phyloP scores from a whole-genome alignment of 1,140 invertebrate genomes.

The Thalassaphorura encarpata region DNA sequence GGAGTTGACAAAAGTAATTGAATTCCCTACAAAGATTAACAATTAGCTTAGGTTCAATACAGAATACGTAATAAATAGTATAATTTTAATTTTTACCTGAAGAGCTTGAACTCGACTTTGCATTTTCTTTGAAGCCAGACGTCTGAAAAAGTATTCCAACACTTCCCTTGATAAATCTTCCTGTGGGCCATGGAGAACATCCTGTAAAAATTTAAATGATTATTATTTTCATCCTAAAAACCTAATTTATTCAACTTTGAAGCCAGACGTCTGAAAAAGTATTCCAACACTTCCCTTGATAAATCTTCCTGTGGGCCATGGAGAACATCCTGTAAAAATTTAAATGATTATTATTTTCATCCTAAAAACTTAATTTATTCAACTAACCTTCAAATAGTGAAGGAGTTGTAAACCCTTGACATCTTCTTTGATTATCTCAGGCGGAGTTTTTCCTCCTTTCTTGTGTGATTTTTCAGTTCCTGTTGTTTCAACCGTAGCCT shows the following conservation, averaged over 20 bases:
- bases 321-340: slow-evolving; percentile 16
- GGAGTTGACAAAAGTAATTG: slow-evolving; percentile 49
- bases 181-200: slow-evolving; percentile 11
- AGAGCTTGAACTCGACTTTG: slow-evolving; percentile 65
- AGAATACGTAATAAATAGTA: too few relatives aligned
- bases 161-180: slow-evolving; percentile 55
- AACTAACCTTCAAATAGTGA: slow-evolving; percentile 15
- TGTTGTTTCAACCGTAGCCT: not conserved
- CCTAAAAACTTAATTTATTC: too few relatives aligned
- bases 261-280: slow-evolving; percentile 75
- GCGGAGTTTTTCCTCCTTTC: slow-evolving; percentile 15
- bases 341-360: not conserved
- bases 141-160: slow-evolving; percentile 79
- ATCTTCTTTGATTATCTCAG: slow-evolving; percentile 21
- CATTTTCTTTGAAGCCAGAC: slow-evolving; percentile 70
- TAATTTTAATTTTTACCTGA: too few relatives aligned
- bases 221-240: not conserved
- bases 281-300: slow-evolving; percentile 76
- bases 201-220: slow-evolving; percentile 13
- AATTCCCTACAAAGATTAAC: slow-evolving; percentile 45
- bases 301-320: slow-evolving; percentile 15
- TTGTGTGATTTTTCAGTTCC: slow-evolving; percentile 6
- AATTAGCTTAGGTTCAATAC: not conserved
- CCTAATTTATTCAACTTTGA: too few relatives aligned
- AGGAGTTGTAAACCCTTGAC: slow-evolving; percentile 22